These are phyloP conservation scores for Drosophila nebulosa DNA, from an alignment of 1,140 invertebrate species.

Conservation along the genomic window DNA sequence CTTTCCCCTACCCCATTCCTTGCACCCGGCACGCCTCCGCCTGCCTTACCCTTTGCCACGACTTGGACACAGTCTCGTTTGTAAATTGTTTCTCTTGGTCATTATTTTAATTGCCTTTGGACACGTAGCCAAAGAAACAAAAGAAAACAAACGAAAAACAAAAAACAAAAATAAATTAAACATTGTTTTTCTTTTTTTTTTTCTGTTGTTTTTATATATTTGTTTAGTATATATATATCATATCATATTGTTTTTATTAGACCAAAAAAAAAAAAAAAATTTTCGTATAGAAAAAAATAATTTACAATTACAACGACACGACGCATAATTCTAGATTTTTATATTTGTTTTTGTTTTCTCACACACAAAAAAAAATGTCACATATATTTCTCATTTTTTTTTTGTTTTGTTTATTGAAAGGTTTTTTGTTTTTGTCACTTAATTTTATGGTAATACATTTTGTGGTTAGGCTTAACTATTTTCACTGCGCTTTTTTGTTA, in stretches of 20 bases:
- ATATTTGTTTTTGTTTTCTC: constrained; percentile 19
- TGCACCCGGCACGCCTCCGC: neutral
- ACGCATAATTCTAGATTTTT: constrained; percentile 20
- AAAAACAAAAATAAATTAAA: neutral
- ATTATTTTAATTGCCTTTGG: constrained; percentile 51
- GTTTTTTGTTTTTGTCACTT: neutral
- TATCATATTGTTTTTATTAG: constrained; percentile 53
- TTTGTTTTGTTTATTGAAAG: constrained; percentile 22
- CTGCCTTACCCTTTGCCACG: neutral
- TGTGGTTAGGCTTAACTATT: constrained; percentile 52
- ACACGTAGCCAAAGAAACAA: constrained; percentile 14
- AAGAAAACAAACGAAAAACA: neutral
- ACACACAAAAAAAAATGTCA: constrained; percentile 35
- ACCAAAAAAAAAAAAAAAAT: constrained; percentile 50
- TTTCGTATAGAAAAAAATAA: neutral
- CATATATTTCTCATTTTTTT: constrained; percentile 9
- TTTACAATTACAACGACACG: constrained; percentile 48
- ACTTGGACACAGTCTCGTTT: constrained; percentile 12
- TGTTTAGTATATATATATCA: constrained; percentile 31
- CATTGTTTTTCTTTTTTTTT: neutral
- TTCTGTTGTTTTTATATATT: neutral
- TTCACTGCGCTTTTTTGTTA: constrained; percentile 7
- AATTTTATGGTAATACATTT: constrained; percentile 54
- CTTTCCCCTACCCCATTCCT: neutral
- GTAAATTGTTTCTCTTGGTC: constrained; percentile 53